Base-by-base conservation (phyloP, 2,888 invertebrate genomes). In the Papilio demoleus region DNA sequence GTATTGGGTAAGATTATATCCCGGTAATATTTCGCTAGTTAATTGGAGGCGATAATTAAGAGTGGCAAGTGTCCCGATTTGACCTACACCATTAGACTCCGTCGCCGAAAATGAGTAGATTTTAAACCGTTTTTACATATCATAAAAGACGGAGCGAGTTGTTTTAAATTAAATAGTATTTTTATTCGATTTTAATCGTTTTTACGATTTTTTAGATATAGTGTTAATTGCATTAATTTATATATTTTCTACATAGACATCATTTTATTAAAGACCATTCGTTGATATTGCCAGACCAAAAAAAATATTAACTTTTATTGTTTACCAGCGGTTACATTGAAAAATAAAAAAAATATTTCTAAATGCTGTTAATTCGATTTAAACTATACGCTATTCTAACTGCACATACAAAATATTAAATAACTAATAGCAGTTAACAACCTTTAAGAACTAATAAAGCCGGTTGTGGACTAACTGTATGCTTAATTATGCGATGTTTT, bases 361-460 rank as follows among this genome's bases (percentile, higher is more conserved):
- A 56, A 17, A 11, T 31, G n/a, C 31, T 31, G 27, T 56, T 31
- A 53, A 56, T 56, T 56, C 53, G 31, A 56, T 56, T 56, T 31
- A 31, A 56, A 56, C 8, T 31, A 31, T 53, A 53, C 50, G 14
- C 14, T 53, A 53, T 53, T 53, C 27, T 53, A 53, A 53, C 53
- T 3, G n/a, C 53, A 0, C 53, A 31, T 56, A 56, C n/a, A 56
- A 56, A 17, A 53, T 53, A n/a, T 27, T 24, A 27, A 53, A 53
- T 4, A 22, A 27, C 24, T 50, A 24, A 50, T 11, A 27, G 11
- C 62, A 62, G n/a, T 50, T 38, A n/a, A 53, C 53, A 64, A 64
- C 64, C 64, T 38, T 53, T 53, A 14, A 17, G 40, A 53, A 38
- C n/a, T 60, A 60, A 24, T 38, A 59, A 60, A 60, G 60, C 60